phyloP scores from a whole-genome alignment of 2,113 vertebrate species.

The Corapipo altera region DNA sequence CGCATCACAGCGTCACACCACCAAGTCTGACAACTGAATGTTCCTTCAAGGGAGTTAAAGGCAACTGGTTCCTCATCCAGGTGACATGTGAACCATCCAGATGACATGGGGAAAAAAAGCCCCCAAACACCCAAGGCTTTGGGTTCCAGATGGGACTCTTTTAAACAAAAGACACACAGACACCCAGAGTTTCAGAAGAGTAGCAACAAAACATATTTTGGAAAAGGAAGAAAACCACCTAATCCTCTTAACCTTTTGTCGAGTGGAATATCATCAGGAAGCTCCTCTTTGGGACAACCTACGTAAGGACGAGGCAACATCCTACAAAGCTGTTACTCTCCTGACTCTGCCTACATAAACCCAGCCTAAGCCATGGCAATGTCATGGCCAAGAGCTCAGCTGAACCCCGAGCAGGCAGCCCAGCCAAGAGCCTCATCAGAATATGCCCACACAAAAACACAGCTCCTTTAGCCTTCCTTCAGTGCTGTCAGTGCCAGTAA shows the following conservation, averaged over 20 bases:
- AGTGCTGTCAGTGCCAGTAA: slow-evolving; percentile 26
- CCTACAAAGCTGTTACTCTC: background rate
- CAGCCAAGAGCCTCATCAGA: background rate
- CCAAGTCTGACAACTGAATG: background rate
- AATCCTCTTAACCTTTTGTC: background rate
- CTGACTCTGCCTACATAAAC: background rate
- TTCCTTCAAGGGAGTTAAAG: background rate
- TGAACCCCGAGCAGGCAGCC: background rate
- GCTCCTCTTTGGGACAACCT: background rate
- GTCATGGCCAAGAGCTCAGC: background rate
- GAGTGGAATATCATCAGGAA: background rate
- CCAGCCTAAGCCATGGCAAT: background rate
- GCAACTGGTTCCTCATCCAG: background rate
- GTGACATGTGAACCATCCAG: background rate
- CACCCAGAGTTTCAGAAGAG: background rate
- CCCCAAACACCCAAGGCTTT: background rate
- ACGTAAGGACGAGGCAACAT: background rate
- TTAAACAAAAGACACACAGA: background rate
- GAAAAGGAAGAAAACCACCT: background rate
- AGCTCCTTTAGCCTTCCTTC: background rate
- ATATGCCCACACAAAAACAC: background rate
- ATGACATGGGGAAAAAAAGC: background rate
- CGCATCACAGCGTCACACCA: accelerated
- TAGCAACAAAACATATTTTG: accelerated
- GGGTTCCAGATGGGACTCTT: background rate